Conservation (phyloP, 2,113 vertebrate species). For the Phyllostomus discolor region DNA sequence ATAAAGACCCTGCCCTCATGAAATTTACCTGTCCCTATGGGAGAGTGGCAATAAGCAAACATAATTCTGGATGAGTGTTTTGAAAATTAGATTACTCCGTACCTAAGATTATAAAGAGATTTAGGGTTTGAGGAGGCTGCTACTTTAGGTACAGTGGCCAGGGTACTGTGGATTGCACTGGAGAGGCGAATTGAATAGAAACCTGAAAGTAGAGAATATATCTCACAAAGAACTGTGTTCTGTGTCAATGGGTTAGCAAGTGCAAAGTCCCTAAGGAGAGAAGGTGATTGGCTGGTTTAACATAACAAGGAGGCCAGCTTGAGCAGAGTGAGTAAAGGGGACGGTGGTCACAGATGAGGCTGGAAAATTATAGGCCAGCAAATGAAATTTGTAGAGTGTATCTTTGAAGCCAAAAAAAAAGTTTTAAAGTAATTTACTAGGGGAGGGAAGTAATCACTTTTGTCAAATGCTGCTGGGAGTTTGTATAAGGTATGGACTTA, state of each 20-base stretch:
- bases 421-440: neutral
- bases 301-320: too few relatives aligned
- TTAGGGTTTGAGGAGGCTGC: fast-evolving
- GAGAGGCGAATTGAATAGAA: neutral
- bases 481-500: neutral
- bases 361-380: neutral
- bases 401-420: neutral
- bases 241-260: neutral
- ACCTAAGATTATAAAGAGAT: neutral
- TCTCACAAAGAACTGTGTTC: neutral
- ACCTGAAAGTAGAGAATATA: neutral
- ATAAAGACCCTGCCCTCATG: neutral
- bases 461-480: neutral
- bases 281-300: neutral
- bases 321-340: neutral
- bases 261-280: neutral
- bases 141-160: neutral
- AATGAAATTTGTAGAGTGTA: neutral
- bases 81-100: neutral
- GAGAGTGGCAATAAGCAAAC: neutral
- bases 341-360: neutral
- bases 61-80: neutral
- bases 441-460: neutral
- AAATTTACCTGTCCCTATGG: neutral
- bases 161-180: neutral